A percentile compares a stretch with the other conserved stretches of the same genome.
Evolutionary conservation across 2,888 invertebrate genomes (phyloP).

Genomic region (Ecliptopera silaceata): DNA sequence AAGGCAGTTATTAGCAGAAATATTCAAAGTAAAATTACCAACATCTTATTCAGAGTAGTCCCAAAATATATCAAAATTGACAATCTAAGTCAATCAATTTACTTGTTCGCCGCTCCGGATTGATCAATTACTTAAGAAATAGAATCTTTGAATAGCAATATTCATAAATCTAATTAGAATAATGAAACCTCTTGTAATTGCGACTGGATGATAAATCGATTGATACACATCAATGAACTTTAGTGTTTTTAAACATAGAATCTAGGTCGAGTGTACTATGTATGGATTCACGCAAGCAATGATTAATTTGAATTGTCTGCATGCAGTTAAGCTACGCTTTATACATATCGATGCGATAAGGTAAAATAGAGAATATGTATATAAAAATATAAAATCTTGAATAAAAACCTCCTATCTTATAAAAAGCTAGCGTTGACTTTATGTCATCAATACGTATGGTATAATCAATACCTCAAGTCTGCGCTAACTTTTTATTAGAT

Average conservation of each 20-base stretch:
- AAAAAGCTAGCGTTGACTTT: too few species aligned
- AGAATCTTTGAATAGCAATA: not conserved
- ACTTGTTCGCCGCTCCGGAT: not conserved
- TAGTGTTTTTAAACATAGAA: slow-evolving; percentile 49
- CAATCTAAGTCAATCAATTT: not conserved
- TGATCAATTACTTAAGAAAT: not conserved
- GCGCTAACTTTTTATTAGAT: too few species aligned
- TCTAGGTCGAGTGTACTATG: slow-evolving; percentile 55
- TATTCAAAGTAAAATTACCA: slow-evolving; percentile 7
- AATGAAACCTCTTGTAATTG: slow-evolving; percentile 26
- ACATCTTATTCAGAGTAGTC: not conserved
- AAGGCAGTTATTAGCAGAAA: slow-evolving; percentile 4
- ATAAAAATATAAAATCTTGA: too few species aligned
- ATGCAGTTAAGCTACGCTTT: slow-evolving; percentile 36
- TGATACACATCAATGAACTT: slow-evolving; percentile 41
- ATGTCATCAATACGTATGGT: too few species aligned
- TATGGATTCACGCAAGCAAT: slow-evolving; percentile 44
- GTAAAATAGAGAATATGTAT: not conserved
- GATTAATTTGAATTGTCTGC: slow-evolving; percentile 47
- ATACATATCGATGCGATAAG: slow-evolving; percentile 13
- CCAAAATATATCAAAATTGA: not conserved
- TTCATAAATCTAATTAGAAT: slow-evolving; percentile 21
- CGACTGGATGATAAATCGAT: slow-evolving; percentile 40
- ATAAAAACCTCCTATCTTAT: too few species aligned
- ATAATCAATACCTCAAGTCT: too few species aligned